Conservation (phyloP, 2,888 invertebrate genomes). For the Gisinianus flammeolus region DNA sequence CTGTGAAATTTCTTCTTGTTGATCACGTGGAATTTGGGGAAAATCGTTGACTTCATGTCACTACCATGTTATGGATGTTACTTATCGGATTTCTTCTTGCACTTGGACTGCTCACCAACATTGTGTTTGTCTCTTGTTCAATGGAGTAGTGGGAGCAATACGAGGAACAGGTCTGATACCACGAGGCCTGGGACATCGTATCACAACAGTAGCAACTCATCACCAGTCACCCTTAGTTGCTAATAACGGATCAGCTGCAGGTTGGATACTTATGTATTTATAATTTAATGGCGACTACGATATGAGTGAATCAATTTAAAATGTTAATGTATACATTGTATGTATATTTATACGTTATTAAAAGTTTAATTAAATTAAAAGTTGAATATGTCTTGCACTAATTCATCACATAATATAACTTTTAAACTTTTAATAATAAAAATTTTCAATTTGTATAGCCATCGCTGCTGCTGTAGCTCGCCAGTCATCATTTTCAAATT, state of each 20-base stretch:
- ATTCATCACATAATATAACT: background rate
- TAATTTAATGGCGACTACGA: too few relatives aligned
- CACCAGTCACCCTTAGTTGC: conserved; percentile 60
- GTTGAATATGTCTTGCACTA: background rate
- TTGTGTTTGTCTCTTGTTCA: too few relatives aligned
- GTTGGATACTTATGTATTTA: too few relatives aligned
- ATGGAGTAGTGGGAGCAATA: conserved; percentile 73
- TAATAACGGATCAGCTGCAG: conserved; percentile 71
- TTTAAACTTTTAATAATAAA: too few relatives aligned
- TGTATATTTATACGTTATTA: background rate
- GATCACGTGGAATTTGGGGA: too few relatives aligned
- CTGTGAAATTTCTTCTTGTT: background rate
- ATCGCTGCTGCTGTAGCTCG: conserved; percentile 72
- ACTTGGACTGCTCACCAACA: too few relatives aligned
- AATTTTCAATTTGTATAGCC: conserved; percentile 61
- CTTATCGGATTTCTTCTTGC: too few relatives aligned
- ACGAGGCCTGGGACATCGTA: conserved; percentile 66
- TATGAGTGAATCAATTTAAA: background rate
- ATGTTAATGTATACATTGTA: background rate
- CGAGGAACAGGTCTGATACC: conserved; percentile 84
- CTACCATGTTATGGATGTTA: background rate
- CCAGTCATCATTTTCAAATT: conserved; percentile 73
- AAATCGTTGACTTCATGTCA: background rate
- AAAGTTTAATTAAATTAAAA: too few relatives aligned
- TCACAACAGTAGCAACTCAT: conserved; percentile 53